Evolutionary conservation across 2,113 vertebrate species (phyloP), one percentile per base, ranked within the genome.

Genomic region (Nettapus auritus): DNA sequence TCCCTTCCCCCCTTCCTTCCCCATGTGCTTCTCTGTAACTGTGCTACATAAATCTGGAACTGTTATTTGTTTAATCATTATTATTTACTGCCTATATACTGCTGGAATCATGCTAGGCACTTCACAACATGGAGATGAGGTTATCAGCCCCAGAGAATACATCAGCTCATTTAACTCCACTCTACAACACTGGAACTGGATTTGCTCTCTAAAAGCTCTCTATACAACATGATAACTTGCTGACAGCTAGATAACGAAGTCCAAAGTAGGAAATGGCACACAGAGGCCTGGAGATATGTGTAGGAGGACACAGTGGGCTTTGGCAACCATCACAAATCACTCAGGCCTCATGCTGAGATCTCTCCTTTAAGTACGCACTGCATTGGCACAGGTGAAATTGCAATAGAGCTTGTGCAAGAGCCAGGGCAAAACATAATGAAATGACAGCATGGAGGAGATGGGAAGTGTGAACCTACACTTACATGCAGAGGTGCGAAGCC

Each of bases 111-210:
- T 2, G 6, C 50, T 12, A 44, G 44, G 57, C 48, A 29, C 60
- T 53, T 13, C 9, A 13, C 64, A 60, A 48, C 44, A 6, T 0
- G 1, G 29, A 63, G 46, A 94, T 1, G 1, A 67, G 52, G 46
- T 26, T 84, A n/a, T 59, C 8, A 1, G 70, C 22, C 71, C 21
- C n/a, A 23, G 31, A 40, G 22, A n/a, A 59, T 7, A 28, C 28
- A 57, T 0, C 2, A 2, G 22, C 50, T 64, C 66, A 44, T 26
- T 71, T 15, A 82, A 53, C 67, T 25, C 64, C 6, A 2, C 26
- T 3, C 8, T 1, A 26, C 0, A 0, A n/a, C 5, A 29, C 28
- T 3, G 13, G 6, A 14, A 6, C 50, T 48, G 81, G 69, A 36
- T 63, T 23, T 63, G 36, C 44, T 48, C 62, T 70, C 56, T 40